Base-by-base conservation (phyloP, 2,797 vertebrate genomes). In the Naso thynnoides region DNA sequence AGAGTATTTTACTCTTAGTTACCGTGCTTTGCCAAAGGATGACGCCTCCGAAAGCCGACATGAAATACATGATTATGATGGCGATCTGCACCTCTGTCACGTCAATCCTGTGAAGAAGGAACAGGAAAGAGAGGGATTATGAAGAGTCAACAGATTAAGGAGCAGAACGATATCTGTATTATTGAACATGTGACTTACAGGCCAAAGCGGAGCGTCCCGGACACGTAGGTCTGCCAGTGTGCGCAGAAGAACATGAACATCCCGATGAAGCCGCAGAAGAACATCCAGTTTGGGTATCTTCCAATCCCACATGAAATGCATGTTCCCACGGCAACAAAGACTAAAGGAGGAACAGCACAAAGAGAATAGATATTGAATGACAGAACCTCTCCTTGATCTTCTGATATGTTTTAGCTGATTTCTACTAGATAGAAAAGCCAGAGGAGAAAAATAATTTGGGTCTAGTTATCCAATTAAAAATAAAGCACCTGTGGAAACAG, bases 231-330 rank as follows among this genome's bases (percentile, higher is more conserved):
- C 93, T 99, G 98, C 98, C 98, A 99, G 89, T 99, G 98, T 67
- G 98, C 98, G 79, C 97, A 99, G 93, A 98, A 99, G 92, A 99
- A 99, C 96, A 99, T 96, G 89, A 99, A 98, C 95, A 96, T 95
- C 68, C 96, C 97, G 66, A 98, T 87, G 77, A 99, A 99, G 76
- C 95, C 97, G 78, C 96, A 97, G 91, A 97, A 98, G 90, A 99
- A 99, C 82, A 98, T 94, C 96, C 96, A 97, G 93, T 97, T 89
- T 9, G 96, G 90, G 79, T 95, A 91, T 10, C 80, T 86, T 87
- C 98, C 98, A 59, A 98, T 91, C 62, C 96, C 95, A 64, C 96
- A 94, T 33, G 96, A 96, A 86, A 97, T 90, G 73, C 96, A 97
- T 18, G 96, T 95, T 81, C 96, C 97, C 78, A 99, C 88, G 2